These are phyloP conservation scores for Pedionomus torquatus DNA, from an alignment of 2,113 vertebrate genomes.

Conservation along the genomic window DNA sequence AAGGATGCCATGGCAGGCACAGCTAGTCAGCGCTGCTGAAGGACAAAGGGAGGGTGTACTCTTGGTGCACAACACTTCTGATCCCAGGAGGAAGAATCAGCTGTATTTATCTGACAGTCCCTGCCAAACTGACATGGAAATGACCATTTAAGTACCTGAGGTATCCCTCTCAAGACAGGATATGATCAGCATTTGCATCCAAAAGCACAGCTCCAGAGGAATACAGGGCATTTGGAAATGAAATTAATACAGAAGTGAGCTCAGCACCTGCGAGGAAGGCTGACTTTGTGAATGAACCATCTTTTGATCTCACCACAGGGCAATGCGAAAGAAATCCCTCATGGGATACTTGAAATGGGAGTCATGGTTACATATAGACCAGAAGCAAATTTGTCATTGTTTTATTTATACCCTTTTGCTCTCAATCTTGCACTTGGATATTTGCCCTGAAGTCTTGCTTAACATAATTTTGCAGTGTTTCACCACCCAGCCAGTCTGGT, in stretches of 20 bases:
- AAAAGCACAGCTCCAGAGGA: not conserved
- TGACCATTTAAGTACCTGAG: not conserved
- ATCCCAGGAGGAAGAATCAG: not conserved
- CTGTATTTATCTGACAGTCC: not conserved
- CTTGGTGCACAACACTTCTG: not conserved
- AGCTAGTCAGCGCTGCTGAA: not conserved
- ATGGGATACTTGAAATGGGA: not conserved
- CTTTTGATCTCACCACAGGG: not conserved
- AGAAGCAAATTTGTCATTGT: not conserved
- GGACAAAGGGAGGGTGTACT: not conserved
- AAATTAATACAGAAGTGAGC: not conserved
- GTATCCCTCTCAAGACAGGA: not conserved
- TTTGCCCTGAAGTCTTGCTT: not conserved
- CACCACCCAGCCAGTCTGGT: not conserved
- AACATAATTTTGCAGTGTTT: not conserved
- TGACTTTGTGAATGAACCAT: not conserved
- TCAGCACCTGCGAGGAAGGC: not conserved
- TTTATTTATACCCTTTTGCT: conserved; percentile 29
- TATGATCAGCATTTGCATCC: not conserved
- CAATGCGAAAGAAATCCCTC: not conserved
- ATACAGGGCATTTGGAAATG: not conserved
- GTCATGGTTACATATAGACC: not conserved
- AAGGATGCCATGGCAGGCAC: not conserved
- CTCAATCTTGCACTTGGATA: not conserved
- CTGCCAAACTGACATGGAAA: not conserved